Conservation (phyloP, 1,140 invertebrate genomes). For the Pararge aegeria region DNA sequence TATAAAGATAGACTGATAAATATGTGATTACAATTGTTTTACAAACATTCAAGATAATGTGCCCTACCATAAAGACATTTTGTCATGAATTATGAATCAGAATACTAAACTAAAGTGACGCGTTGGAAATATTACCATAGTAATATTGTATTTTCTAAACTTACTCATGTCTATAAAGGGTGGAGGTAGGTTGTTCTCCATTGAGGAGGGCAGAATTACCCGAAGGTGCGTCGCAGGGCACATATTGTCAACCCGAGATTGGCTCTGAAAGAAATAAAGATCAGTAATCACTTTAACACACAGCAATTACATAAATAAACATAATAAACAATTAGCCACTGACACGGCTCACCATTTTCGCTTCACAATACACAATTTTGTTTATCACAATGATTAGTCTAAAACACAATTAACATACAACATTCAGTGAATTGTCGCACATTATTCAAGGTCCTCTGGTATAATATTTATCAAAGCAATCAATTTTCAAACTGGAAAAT, state of each 20-base stretch:
- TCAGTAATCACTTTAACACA: slow-evolving; percentile 58
- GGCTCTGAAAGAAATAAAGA: slow-evolving; percentile 55
- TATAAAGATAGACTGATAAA: no score
- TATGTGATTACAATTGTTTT: no score
- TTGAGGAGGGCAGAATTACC: slow-evolving; percentile 58
- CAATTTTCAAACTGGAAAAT: slow-evolving; percentile 15
- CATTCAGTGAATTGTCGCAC: slow-evolving; percentile 18
- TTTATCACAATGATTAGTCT: not conserved
- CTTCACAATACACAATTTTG: slow-evolving; percentile 26
- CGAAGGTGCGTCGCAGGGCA: slow-evolving; percentile 54
- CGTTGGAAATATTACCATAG: not conserved
- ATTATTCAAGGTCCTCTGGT: slow-evolving; percentile 35
- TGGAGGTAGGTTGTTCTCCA: slow-evolving; percentile 57
- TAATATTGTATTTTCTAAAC: slow-evolving; percentile 25
- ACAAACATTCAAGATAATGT: not conserved
- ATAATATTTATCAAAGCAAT: slow-evolving; percentile 3
- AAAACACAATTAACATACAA: not conserved
- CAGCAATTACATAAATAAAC: slow-evolving; percentile 63
- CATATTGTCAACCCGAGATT: slow-evolving; percentile 54
- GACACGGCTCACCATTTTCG: slow-evolving; percentile 45
- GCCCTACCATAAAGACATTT: no score
- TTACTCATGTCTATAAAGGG: slow-evolving; percentile 64
- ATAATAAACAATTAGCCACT: slow-evolving; percentile 41
- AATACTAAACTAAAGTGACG: not conserved
- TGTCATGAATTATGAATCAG: no score